Conservation (phyloP, 2,797 vertebrate genomes). For the Macroramphosus scolopax region DNA sequence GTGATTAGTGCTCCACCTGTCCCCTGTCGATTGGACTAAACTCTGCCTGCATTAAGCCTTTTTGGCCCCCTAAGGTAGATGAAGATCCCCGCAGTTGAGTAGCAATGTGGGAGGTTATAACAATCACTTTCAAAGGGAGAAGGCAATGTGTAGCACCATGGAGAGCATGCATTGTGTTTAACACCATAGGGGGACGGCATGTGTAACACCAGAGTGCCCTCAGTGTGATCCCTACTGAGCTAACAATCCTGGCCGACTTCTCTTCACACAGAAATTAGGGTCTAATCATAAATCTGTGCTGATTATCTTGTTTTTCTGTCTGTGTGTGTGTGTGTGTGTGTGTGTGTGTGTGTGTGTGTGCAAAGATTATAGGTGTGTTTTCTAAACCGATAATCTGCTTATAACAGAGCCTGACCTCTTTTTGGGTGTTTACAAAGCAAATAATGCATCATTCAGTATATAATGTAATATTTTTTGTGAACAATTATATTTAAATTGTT, state of each 20-base stretch:
- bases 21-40: slow-evolving; percentile 58
- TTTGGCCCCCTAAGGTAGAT: slow-evolving; percentile 37
- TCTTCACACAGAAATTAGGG: slow-evolving; percentile 15
- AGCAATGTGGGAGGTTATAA: slow-evolving; percentile 38
- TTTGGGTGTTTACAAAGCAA: no score
- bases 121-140: slow-evolving; percentile 38
- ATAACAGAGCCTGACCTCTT: no score
- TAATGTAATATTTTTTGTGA: no score
- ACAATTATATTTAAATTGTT: no score
- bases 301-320: slow-evolving; percentile 31
- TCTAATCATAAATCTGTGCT: slow-evolving; percentile 34
- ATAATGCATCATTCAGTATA: no score
- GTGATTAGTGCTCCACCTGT: slow-evolving; percentile 64
- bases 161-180: slow-evolving; percentile 38
- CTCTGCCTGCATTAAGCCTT: slow-evolving; percentile 49
- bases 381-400: no score
- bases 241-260: slow-evolving; percentile 24
- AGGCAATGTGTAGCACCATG: slow-evolving; percentile 32
- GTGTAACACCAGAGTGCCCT: slow-evolving; percentile 41
- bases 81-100: slow-evolving; percentile 49
- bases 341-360: background rate
- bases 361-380: no score
- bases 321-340: background rate
- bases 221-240: slow-evolving; percentile 38
- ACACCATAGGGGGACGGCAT: slow-evolving; percentile 29